phyloP scores from a whole-genome alignment of 2,797 vertebrate genomes.

The Catamblyrhynchus diadema region DNA sequence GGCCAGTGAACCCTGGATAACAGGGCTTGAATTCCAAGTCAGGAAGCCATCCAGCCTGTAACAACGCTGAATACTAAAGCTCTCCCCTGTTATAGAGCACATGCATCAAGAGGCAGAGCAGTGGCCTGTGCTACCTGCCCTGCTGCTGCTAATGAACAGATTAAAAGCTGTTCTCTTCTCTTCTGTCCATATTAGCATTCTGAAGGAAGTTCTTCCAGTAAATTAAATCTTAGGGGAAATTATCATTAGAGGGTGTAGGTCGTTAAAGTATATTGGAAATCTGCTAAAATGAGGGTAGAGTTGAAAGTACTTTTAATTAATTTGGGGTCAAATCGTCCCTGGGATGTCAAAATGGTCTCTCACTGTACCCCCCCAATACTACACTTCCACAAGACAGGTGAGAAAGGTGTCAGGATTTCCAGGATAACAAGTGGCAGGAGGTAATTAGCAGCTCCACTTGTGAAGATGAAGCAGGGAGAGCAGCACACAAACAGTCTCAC shows the following conservation, averaged over 20 bases:
- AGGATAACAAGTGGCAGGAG: neutral
- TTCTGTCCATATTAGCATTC: neutral
- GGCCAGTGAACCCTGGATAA: neutral
- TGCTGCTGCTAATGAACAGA: neutral
- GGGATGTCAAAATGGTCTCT: neutral
- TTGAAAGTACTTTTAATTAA: constrained; percentile 2
- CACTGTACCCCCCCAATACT: neutral
- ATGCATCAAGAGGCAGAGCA: neutral
- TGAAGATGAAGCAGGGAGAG: neutral
- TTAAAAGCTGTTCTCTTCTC: neutral
- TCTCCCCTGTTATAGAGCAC: neutral
- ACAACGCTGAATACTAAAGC: neutral
- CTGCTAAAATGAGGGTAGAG: neutral
- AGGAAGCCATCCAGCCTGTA: neutral
- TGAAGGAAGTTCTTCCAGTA: neutral
- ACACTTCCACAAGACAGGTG: neutral
- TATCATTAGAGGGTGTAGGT: neutral
- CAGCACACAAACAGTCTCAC: neutral
- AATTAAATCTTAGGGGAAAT: neutral
- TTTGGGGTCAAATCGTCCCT: neutral
- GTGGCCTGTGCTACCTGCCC: neutral
- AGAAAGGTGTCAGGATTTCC: neutral
- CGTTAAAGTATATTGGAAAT: neutral
- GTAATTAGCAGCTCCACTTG: neutral
- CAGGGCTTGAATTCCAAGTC: neutral